A percentile compares a stretch with the other conserved stretches of the same genome.
Conservation (phyloP, 2,888 invertebrate species). For the Phlogophora meticulosa region DNA sequence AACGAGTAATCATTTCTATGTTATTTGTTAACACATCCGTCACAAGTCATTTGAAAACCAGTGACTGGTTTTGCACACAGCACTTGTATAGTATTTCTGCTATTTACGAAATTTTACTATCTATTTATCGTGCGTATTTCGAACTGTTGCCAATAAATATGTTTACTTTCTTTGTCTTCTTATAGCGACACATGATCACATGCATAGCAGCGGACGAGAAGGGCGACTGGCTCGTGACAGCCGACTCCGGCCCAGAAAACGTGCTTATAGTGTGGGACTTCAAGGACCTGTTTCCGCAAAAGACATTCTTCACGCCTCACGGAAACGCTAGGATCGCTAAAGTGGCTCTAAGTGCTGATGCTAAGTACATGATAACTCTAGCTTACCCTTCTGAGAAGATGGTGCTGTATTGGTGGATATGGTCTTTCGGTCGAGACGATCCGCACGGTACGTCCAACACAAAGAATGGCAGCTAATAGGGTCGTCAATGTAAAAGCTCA, state of each 20-base stretch:
- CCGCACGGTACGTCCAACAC: slow-evolving; percentile 87
- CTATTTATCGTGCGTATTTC: no score
- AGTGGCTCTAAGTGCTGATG: slow-evolving; percentile 89
- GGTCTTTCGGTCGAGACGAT: slow-evolving; percentile 89
- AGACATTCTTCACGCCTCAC: slow-evolving; percentile 90
- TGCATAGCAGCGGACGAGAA: slow-evolving; percentile 86
- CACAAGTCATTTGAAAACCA: no score
- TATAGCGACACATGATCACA: slow-evolving; percentile 89
- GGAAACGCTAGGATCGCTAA: slow-evolving; percentile 79
- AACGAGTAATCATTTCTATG: no score
- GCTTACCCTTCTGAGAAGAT: slow-evolving; percentile 83
- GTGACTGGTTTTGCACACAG: no score
- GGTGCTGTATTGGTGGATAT: slow-evolving; percentile 91
- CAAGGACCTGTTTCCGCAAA: slow-evolving; percentile 85
- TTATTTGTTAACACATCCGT: no score
- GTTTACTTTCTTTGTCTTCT: no score
- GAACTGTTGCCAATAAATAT: no score
- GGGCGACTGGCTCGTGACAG: slow-evolving; percentile 92
- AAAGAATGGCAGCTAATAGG: no score
- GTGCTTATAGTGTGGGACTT: slow-evolving; percentile 92
- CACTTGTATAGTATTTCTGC: no score
- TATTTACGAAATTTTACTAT: no score
- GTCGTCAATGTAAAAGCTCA: no score
- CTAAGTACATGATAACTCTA: slow-evolving; percentile 91
- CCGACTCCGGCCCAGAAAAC: slow-evolving; percentile 91